Conservation (phyloP, 2,797 vertebrate genomes). For the Thaleichthys pacificus region DNA sequence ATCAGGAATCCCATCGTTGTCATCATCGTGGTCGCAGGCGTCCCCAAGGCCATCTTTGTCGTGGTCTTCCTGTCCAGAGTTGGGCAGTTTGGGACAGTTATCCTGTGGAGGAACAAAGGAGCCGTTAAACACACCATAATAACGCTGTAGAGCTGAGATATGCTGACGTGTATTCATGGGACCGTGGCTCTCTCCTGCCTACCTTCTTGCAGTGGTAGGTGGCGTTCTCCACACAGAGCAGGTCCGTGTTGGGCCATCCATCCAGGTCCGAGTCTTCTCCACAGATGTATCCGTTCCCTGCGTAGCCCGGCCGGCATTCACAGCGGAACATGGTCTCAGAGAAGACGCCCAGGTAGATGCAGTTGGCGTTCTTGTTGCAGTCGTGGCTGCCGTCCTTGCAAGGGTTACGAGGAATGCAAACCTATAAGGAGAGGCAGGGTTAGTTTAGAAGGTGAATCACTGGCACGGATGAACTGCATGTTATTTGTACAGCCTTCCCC, state of each 20-base stretch:
- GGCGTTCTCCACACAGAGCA: slow-evolving; percentile 93
- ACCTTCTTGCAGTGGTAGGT: slow-evolving; percentile 99
- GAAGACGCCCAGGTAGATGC: slow-evolving; percentile 94
- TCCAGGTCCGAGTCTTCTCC: slow-evolving; percentile 96
- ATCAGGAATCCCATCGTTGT: slow-evolving; percentile 94
- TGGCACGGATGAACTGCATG: not conserved
- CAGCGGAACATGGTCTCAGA: slow-evolving; percentile 96
- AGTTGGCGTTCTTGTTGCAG: slow-evolving; percentile 96
- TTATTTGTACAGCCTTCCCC: slow-evolving; percentile 8
- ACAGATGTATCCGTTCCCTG: slow-evolving; percentile 94
- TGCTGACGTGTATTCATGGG: slow-evolving; percentile 35
- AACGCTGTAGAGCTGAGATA: slow-evolving; percentile 34
- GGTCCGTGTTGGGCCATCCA: slow-evolving; percentile 92
- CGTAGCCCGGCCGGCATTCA: slow-evolving; percentile 97
- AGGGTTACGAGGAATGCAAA: slow-evolving; percentile 92
- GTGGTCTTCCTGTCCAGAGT: slow-evolving; percentile 99
- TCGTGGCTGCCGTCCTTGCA: slow-evolving; percentile 91
- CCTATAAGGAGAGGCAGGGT: slow-evolving; percentile 66
- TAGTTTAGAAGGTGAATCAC: slow-evolving; percentile 20
- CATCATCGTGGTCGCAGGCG: slow-evolving; percentile 95
- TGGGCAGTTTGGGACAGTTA: slow-evolving; percentile 96
- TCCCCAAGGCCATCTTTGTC: slow-evolving; percentile 97
- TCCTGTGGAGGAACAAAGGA: slow-evolving; percentile 78
- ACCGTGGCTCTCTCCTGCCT: slow-evolving; percentile 46
- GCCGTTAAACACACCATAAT: slow-evolving; percentile 49